phyloP scores from a whole-genome alignment of 2,888 invertebrate genomes.

The Coenonympha arcania region DNA sequence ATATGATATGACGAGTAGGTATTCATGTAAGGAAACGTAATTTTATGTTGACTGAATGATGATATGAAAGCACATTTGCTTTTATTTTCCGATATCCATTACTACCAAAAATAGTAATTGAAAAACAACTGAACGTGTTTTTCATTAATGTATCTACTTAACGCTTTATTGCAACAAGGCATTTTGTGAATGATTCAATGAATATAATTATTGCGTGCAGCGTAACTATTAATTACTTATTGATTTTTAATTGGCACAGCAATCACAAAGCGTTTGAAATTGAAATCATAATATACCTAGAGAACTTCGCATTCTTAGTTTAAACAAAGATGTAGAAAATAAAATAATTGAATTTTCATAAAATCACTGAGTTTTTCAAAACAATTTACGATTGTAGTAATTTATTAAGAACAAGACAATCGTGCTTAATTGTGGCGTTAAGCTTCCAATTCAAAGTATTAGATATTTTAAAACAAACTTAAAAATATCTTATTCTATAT shows the following conservation, averaged over 20 bases:
- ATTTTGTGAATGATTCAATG: not conserved
- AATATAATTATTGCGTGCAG: not conserved
- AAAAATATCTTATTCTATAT: too few relatives aligned
- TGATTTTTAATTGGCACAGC: not conserved
- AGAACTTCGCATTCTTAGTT: too few relatives aligned
- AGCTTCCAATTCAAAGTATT: too few relatives aligned
- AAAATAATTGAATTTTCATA: too few relatives aligned
- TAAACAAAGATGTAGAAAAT: too few relatives aligned
- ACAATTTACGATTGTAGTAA: too few relatives aligned
- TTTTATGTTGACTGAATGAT: not conserved
- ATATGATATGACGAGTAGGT: too few relatives aligned
- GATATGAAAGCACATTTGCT: not conserved
- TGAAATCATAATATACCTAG: not conserved
- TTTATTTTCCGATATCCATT: not conserved
- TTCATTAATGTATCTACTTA: slow-evolving; percentile 4
- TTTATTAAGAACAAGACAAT: too few relatives aligned
- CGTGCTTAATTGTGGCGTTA: too few relatives aligned
- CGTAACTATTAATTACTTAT: not conserved
- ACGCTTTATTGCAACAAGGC: not conserved
- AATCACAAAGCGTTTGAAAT: not conserved
- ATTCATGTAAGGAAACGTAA: too few relatives aligned
- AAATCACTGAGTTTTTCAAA: too few relatives aligned
- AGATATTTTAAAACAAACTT: too few relatives aligned
- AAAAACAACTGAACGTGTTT: not conserved
- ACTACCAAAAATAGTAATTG: slow-evolving; percentile 1